These are phyloP conservation scores for Eucera pruinosa DNA, from an alignment of 2,888 invertebrate genomes.

Conservation along the genomic window DNA sequence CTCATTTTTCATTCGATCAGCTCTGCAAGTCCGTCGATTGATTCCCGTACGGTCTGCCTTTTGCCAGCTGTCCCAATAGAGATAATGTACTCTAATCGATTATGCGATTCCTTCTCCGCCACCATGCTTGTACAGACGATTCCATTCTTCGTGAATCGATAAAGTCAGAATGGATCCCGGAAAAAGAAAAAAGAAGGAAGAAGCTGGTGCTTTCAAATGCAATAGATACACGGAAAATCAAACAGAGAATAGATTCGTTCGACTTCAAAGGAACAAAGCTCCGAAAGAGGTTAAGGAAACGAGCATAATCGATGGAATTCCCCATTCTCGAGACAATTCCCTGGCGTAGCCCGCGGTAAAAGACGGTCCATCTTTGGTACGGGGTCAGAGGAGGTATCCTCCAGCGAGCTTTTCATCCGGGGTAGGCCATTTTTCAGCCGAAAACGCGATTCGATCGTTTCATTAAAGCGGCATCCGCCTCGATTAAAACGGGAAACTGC, in stretches of 20 bases:
- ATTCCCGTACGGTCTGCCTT: neutral
- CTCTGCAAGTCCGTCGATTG: neutral
- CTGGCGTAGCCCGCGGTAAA: neutral
- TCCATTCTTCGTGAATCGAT: neutral
- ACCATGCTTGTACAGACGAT: neutral
- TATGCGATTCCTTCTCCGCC: neutral
- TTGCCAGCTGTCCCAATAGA: slow-evolving; percentile 7
- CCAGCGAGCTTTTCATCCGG: slow-evolving; percentile 2
- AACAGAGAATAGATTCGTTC: neutral
- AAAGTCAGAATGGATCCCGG: neutral
- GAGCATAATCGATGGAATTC: slow-evolving; percentile 8
- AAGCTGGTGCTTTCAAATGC: neutral
- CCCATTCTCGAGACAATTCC: neutral
- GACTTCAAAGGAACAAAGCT: neutral
- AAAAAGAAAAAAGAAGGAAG: neutral
- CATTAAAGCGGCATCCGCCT: slow-evolving; percentile 35
- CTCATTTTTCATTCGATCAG: slow-evolving; percentile 24
- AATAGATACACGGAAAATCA: neutral
- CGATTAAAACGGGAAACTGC: slow-evolving; percentile 26
- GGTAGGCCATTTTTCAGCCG: slow-evolving; percentile 19
- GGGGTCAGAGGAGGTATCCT: neutral
- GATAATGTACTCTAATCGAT: slow-evolving; percentile 20
- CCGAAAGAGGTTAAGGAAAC: neutral
- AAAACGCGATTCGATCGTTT: slow-evolving; percentile 25
- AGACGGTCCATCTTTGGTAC: slow-evolving; percentile 1